phyloP scores from a whole-genome alignment of 2,888 invertebrate species.

The Leucozona laternaria region DNA sequence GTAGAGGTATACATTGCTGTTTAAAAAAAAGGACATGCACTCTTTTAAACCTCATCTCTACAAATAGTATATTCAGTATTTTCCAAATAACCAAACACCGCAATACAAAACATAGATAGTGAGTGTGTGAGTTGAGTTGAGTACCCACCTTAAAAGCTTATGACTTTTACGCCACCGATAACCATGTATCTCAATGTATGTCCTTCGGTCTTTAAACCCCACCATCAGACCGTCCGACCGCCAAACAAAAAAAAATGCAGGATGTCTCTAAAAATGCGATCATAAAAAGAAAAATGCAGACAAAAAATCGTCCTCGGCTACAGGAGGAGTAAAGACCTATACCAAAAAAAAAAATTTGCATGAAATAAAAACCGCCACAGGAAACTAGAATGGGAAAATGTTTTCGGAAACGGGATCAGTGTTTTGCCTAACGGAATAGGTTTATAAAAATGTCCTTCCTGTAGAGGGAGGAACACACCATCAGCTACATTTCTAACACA shows the following conservation, averaged over 20 bases:
- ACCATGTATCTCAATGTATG: constrained; percentile 17
- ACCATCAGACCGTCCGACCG: not conserved
- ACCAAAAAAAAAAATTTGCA: constrained; percentile 41
- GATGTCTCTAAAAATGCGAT: constrained; percentile 69
- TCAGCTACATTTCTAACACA: constrained; percentile 21
- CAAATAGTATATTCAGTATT: constrained; percentile 11
- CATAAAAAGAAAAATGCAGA: constrained; percentile 48
- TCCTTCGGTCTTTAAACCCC: constrained; percentile 7
- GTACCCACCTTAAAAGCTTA: constrained; percentile 46
- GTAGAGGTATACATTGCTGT: not conserved
- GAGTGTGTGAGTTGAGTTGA: not conserved
- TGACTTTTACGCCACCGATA: constrained; percentile 56
- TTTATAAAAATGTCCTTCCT: constrained; percentile 71
- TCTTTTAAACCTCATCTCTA: constrained; percentile 16
- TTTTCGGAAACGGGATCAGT: constrained; percentile 73
- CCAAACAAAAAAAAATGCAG: constrained; percentile 41
- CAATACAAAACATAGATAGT: constrained; percentile 14
- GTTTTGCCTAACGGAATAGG: constrained; percentile 73
- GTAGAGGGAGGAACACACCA: constrained; percentile 48
- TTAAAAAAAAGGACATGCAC: constrained; percentile 17
- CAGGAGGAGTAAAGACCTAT: not conserved
- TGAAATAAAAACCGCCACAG: constrained; percentile 38
- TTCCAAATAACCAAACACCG: constrained; percentile 10
- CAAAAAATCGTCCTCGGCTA: constrained; percentile 22
- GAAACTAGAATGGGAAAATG: constrained; percentile 59